phyloP scores from a whole-genome alignment of 2,797 vertebrate genomes.

The Gymnopithys bicolor region DNA sequence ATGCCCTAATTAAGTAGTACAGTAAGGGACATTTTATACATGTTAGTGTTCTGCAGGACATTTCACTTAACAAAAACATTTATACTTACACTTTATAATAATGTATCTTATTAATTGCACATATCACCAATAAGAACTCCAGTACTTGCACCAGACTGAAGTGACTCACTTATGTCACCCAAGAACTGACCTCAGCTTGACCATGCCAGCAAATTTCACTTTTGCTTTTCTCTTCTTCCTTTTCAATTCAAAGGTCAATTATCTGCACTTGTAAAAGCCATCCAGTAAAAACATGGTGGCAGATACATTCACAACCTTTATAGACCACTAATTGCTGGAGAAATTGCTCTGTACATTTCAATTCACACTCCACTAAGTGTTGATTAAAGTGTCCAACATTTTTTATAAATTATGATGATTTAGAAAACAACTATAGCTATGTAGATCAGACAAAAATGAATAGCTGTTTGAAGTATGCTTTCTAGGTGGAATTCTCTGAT shows the following conservation, averaged over 20 bases:
- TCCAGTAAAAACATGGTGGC: not conserved
- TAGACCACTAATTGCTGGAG: not conserved
- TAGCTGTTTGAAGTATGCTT: not conserved
- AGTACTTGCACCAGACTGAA: not conserved
- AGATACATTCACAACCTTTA: not conserved
- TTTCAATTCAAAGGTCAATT: not conserved
- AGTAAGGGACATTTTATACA: not conserved
- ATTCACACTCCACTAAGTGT: not conserved
- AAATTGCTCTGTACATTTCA: not conserved
- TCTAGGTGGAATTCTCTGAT: not conserved
- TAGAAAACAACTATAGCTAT: not conserved
- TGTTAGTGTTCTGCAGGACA: not conserved
- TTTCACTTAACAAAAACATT: not conserved
- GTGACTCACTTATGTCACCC: not conserved
- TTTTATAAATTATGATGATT: not conserved
- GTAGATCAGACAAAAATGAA: constrained; percentile 1
- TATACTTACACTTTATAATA: not conserved
- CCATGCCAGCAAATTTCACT: not conserved
- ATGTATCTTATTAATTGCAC: not conserved
- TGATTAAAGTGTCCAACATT: not conserved
- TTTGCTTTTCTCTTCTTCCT: not conserved
- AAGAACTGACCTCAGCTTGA: not conserved
- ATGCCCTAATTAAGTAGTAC: not conserved
- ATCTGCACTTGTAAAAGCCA: not conserved
- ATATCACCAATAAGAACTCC: not conserved